phyloP scores from a whole-genome alignment of 2,113 vertebrate genomes.

The Rallus limicola region DNA sequence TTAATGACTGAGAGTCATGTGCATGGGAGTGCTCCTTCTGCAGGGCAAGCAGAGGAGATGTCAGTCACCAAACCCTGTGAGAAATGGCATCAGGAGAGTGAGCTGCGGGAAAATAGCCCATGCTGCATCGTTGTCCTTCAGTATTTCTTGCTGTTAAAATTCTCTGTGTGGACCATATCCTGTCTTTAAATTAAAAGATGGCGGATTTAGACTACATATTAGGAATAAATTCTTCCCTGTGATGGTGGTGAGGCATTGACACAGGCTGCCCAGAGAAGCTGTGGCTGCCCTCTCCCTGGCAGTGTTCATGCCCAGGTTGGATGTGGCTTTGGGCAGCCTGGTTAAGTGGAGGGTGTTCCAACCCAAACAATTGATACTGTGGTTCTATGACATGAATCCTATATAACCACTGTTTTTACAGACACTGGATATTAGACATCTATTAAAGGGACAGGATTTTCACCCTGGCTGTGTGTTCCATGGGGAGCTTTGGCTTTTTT shows the following conservation, averaged over 20 bases:
- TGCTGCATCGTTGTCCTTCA: rapidly evolving
- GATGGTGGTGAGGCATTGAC: too few relatives aligned
- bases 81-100: background rate
- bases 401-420: background rate
- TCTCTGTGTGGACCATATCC: background rate
- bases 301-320: too few relatives aligned
- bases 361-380: too few relatives aligned
- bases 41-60: rapidly evolving
- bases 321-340: too few relatives aligned
- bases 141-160: background rate
- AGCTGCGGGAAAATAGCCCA: rapidly evolving
- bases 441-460: background rate
- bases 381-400: background rate
- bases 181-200: too few relatives aligned
- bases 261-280: too few relatives aligned
- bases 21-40: rapidly evolving
- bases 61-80: rapidly evolving
- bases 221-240: too few relatives aligned
- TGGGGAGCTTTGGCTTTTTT: background rate
- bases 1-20: rapidly evolving
- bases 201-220: too few relatives aligned
- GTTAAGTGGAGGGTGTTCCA: too few relatives aligned
- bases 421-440: background rate
- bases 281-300: too few relatives aligned
- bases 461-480: background rate